Base-by-base conservation (phyloP, 1,140 invertebrate genomes). In the Eriosoma lanigerum region DNA sequence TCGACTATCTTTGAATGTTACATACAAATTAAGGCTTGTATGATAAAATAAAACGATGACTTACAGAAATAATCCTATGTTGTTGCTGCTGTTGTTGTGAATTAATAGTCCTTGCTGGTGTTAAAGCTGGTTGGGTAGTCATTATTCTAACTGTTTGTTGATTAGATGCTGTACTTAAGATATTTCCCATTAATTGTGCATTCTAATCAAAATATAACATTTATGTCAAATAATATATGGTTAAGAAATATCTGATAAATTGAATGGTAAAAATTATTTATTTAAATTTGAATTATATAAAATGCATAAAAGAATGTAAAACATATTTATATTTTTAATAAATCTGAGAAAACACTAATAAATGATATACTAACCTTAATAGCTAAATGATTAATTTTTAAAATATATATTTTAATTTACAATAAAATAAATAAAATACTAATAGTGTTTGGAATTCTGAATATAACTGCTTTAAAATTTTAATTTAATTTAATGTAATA, bases 51-150 rank as follows among this genome's bases (percentile, higher is more conserved):
- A 72, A 15, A 10, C 10, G 48, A 64, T 32, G 81, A 83, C 84
- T 84, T 82, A 86, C 85, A 38, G 84, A 84, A 46, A 86, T 83
- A 56, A 86, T 82, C 58, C 85, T 83, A 75, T 85, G 85, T 66
- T 85, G 85, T 75, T 81, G 82, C 54, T 85, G 85, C 62, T 85
- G 85, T 66, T 82, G 82, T 66, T 82, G 80, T 26, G 81, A 76
- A 62, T 72, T 70, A 32, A 72, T 73, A 54, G 80, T 72, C 17
- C 66, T 68, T 21, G 66, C 38, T 32, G 76, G 44, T 17, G 73
- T 54, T 70, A 81, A 50, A 8, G 83, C 52, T 32, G 82, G 62
- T 56, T 84, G 84, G 26, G 83, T 82, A 29, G 84, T 83, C 17
- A 84, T 83, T 80, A 78, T 60, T 62, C 75, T 78, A n/a, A 78